phyloP scores from a whole-genome alignment of 2,888 invertebrate genomes.

The Tetragonula carbonaria region DNA sequence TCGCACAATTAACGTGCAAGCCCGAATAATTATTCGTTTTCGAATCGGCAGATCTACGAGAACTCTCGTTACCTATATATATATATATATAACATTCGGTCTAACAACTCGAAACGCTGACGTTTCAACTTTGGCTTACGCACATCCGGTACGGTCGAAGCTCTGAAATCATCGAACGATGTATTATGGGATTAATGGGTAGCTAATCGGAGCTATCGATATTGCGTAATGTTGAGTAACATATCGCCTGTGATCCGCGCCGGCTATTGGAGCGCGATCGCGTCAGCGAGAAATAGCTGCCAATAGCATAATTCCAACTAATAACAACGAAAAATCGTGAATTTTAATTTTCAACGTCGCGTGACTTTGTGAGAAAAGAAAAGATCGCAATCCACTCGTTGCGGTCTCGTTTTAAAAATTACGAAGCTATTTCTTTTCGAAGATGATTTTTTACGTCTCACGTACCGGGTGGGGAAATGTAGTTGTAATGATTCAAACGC shows the following conservation, averaged over 20 bases:
- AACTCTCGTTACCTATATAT: not conserved
- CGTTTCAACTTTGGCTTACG: slow-evolving; percentile 5
- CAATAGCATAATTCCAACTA: too few relatives aligned
- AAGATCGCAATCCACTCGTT: too few relatives aligned
- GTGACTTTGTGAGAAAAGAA: too few relatives aligned
- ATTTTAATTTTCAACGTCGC: too few relatives aligned
- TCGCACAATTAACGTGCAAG: slow-evolving; percentile 31
- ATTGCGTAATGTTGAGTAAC: slow-evolving; percentile 14
- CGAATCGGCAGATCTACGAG: not conserved
- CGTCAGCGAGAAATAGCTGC: not conserved
- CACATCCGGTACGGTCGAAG: slow-evolving; percentile 5
- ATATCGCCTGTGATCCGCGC: not conserved
- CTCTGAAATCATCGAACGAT: slow-evolving; percentile 33
- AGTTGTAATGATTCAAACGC: too few relatives aligned
- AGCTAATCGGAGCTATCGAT: slow-evolving; percentile 10
- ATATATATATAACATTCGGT: not conserved
- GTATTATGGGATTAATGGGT: slow-evolving; percentile 14
- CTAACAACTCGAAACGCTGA: not conserved
- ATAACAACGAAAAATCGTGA: too few relatives aligned
- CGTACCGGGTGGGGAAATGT: too few relatives aligned
- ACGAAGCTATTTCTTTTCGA: too few relatives aligned
- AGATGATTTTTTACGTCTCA: too few relatives aligned
- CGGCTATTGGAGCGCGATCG: not conserved
- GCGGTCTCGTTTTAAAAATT: too few relatives aligned
- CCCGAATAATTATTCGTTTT: slow-evolving; percentile 20